Conservation (phyloP, 2,888 invertebrate species). For the Brachycybe producta region DNA sequence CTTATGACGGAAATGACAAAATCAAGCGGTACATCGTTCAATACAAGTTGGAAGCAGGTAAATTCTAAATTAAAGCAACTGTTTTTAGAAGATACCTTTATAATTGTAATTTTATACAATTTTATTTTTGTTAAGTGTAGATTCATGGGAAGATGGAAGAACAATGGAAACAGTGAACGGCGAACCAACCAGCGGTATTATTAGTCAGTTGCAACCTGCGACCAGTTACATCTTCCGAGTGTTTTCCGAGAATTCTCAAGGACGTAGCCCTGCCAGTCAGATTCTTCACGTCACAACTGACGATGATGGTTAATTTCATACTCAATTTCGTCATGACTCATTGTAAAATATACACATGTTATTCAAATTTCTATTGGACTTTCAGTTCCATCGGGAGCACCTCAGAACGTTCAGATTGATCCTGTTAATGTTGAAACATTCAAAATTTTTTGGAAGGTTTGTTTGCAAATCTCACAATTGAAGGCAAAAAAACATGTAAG, state of each 20-base stretch:
- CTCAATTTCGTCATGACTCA: too few relatives aligned
- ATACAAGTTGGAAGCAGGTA: slow-evolving; percentile 27
- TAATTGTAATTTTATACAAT: too few relatives aligned
- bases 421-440: slow-evolving; percentile 13
- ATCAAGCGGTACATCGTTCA: slow-evolving; percentile 32
- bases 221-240: slow-evolving; percentile 9
- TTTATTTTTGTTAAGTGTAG: too few relatives aligned
- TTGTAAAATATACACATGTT: too few relatives aligned
- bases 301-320: slow-evolving; percentile 12
- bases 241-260: slow-evolving; percentile 11
- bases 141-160: slow-evolving; percentile 11
- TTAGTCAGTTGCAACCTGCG: slow-evolving; percentile 9
- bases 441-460: slow-evolving; percentile 13
- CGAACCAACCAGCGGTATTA: slow-evolving; percentile 7
- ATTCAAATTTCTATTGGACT: not conserved
- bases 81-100: too few relatives aligned
- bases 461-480: too few relatives aligned
- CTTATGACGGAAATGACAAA: slow-evolving; percentile 21
- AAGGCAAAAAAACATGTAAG: too few relatives aligned
- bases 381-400: slow-evolving; percentile 12
- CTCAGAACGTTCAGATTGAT: slow-evolving; percentile 9
- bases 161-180: slow-evolving; percentile 17
- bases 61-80: not conserved
- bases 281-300: slow-evolving; percentile 6
- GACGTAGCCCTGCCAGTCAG: slow-evolving; percentile 10